Evolutionary conservation across 2,797 vertebrate species (phyloP).

Genomic region (Cheirogaleus major): DNA sequence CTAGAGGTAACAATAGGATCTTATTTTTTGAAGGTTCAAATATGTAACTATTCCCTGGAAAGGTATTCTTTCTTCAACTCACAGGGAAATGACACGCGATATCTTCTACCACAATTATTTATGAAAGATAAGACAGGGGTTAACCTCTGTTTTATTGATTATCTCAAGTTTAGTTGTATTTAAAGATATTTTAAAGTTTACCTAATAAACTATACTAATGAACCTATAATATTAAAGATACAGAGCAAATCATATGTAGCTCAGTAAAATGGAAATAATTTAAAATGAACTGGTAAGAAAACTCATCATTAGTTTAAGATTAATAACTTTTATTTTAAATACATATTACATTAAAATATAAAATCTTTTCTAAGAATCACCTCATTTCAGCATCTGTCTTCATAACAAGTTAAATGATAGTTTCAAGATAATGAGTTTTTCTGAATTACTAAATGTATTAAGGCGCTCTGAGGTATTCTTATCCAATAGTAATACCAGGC

Average conservation of each 20-base stretch:
- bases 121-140: not conserved
- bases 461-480: constrained; percentile 49
- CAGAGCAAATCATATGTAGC: constrained; percentile 58
- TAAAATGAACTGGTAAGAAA: constrained; percentile 64
- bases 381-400: constrained; percentile 58
- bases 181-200: constrained; percentile 60
- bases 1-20: not conserved
- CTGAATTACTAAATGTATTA: constrained; percentile 53
- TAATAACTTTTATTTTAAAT: constrained; percentile 67
- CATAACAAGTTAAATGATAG: constrained; percentile 64
- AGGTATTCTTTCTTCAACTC: not conserved
- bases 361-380: constrained; percentile 62
- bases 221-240: constrained; percentile 40
- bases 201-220: constrained; percentile 61
- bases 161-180: constrained; percentile 44
- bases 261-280: constrained; percentile 70
- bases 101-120: constrained; percentile 38
- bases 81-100: not conserved
- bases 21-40: constrained; percentile 50
- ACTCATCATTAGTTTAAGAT: constrained; percentile 67
- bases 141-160: constrained; percentile 46
- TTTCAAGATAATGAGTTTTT: constrained; percentile 74
- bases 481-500: constrained; percentile 40
- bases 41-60: constrained; percentile 61
- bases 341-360: constrained; percentile 60